Evolutionary conservation across 2,797 vertebrate genomes (phyloP).

Genomic region (Trachops cirrhosus): DNA sequence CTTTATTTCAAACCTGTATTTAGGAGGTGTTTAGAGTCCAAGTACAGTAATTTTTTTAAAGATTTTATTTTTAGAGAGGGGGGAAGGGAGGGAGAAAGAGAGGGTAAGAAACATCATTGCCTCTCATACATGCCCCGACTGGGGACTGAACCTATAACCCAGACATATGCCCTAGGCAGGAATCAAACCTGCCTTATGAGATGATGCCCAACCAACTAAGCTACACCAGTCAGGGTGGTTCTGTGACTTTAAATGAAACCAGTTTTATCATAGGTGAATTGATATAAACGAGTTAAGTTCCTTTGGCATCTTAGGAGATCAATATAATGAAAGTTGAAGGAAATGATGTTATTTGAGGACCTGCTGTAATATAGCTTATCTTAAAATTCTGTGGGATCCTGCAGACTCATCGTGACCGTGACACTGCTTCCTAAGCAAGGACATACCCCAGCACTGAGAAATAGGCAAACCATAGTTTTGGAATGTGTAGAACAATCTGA

Average conservation of each 20-base stretch:
- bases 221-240: neutral
- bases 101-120: neutral
- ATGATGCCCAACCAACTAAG: neutral
- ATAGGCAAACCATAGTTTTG: neutral
- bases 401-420: neutral
- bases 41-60: neutral
- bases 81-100: neutral
- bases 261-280: neutral
- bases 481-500: neutral
- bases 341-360: neutral
- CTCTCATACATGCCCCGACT: neutral
- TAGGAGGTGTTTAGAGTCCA: conserved; percentile 52
- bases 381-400: conserved; percentile 21
- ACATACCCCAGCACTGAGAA: neutral
- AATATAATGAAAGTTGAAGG: neutral
- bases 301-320: neutral
- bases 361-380: neutral
- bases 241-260: neutral
- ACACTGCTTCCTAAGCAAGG: neutral
- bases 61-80: neutral
- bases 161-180: neutral
- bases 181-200: no score
- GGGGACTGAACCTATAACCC: neutral
- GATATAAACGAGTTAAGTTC: neutral
- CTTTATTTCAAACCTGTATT: conserved; percentile 13